phyloP scores from a whole-genome alignment of 2,797 vertebrate species.

The Syndactyla subalaris region DNA sequence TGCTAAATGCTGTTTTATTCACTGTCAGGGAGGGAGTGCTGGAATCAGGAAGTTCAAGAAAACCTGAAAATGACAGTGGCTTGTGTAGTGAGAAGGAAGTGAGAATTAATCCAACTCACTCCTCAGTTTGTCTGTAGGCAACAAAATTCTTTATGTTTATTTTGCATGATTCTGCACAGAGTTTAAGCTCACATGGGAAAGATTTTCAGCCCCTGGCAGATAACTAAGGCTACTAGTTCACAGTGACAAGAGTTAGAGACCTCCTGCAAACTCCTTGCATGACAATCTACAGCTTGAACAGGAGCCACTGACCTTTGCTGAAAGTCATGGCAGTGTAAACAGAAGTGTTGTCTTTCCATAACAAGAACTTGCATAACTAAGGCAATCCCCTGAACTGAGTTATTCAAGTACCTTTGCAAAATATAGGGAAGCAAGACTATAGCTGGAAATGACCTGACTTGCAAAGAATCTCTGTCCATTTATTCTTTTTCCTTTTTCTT shows the following conservation, averaged over 20 bases:
- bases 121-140: neutral
- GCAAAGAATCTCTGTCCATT: neutral
- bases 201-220: neutral
- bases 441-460: conserved; percentile 21
- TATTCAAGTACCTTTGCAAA: conserved; percentile 14
- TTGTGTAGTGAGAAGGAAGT: neutral
- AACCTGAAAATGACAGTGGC: neutral
- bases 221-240: neutral
- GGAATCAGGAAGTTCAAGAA: neutral
- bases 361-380: neutral
- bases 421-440: neutral
- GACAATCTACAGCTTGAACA: neutral
- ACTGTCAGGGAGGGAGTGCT: neutral
- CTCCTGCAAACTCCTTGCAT: neutral
- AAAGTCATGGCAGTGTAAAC: conserved; percentile 14
- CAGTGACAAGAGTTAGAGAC: neutral
- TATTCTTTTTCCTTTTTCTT: neutral
- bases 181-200: neutral
- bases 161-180: neutral
- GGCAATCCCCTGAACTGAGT: neutral
- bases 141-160: neutral
- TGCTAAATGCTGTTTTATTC: conserved; percentile 31
- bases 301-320: conserved; percentile 2
- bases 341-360: conserved; percentile 11
- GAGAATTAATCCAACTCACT: neutral